Evolutionary conservation across 2,888 invertebrate genomes (phyloP).

Genomic region (Tenthredo notha): DNA sequence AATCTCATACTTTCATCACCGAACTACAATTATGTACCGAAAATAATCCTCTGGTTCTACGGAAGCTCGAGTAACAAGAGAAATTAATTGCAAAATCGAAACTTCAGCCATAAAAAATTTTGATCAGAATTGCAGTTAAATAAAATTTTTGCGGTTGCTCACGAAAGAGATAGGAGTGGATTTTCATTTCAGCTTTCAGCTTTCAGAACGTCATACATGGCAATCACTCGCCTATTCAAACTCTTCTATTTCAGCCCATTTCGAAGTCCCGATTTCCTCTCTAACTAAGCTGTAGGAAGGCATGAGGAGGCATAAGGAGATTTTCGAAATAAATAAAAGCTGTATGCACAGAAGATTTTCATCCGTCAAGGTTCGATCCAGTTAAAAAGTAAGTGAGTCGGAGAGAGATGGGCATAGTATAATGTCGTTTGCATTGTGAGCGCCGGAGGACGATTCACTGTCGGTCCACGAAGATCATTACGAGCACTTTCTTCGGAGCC

Average conservation of each 20-base stretch:
- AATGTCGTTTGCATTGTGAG: conserved; percentile 32
- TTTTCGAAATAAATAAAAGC: not conserved
- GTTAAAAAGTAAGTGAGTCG: not conserved
- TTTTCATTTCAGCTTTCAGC: not conserved
- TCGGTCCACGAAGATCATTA: conserved; percentile 34
- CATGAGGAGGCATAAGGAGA: not conserved
- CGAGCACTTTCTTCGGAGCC: conserved; percentile 37
- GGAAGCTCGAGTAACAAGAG: not conserved
- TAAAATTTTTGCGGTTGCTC: not conserved
- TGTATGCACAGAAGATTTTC: not conserved
- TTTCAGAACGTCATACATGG: not conserved
- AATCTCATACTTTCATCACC: not conserved
- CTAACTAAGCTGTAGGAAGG: not conserved
- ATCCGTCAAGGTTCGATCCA: not conserved
- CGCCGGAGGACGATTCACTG: conserved; percentile 24
- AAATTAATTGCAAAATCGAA: not conserved
- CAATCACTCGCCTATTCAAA: not conserved
- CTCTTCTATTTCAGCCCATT: not conserved
- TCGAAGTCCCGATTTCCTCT: not conserved
- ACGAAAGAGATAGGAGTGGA: not conserved
- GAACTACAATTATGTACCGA: not conserved
- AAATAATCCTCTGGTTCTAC: not conserved
- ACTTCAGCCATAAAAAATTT: not conserved
- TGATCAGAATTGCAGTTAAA: no score
- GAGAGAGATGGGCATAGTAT: conserved; percentile 7